Conservation (phyloP, 2,113 vertebrate species). For the Smithornis capensis region DNA sequence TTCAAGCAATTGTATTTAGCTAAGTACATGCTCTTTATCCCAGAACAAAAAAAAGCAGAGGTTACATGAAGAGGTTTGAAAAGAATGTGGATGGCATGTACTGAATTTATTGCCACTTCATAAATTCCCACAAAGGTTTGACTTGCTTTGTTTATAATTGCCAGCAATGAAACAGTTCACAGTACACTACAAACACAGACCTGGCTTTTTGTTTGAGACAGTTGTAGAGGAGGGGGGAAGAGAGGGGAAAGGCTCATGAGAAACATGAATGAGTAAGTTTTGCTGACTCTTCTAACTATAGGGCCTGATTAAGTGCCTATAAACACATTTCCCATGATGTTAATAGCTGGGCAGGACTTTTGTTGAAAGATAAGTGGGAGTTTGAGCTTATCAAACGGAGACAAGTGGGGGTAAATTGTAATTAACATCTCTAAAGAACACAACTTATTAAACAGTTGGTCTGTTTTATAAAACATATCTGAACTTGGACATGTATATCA, state of each 20-base stretch:
- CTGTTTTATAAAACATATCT: not conserved
- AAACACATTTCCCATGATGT: constrained; percentile 51
- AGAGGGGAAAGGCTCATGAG: constrained; percentile 6
- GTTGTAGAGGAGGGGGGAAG: not conserved
- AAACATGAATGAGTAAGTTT: constrained; percentile 57
- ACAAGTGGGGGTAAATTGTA: not conserved
- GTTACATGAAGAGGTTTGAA: not conserved
- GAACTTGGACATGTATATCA: not conserved
- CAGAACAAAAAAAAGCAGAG: not conserved
- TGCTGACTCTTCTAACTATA: constrained; percentile 45
- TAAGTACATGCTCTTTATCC: not conserved
- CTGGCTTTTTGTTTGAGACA: constrained; percentile 27
- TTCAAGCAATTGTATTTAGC: not conserved
- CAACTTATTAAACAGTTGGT: not conserved
- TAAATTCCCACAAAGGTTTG: constrained; percentile 25
- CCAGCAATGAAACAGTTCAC: constrained; percentile 47
- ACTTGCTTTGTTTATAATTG: constrained; percentile 54
- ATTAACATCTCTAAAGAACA: not conserved
- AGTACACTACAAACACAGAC: constrained; percentile 36
- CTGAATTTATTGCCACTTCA: constrained; percentile 20
- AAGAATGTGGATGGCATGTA: not conserved
- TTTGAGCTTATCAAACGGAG: not conserved
- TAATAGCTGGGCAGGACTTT: constrained; percentile 11
- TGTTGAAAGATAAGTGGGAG: not conserved
- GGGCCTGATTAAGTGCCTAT: constrained; percentile 26